Evolutionary conservation across 2,888 invertebrate species (phyloP), one percentile per base, ranked within the genome.

Genomic region (Abscondita cerata): DNA sequence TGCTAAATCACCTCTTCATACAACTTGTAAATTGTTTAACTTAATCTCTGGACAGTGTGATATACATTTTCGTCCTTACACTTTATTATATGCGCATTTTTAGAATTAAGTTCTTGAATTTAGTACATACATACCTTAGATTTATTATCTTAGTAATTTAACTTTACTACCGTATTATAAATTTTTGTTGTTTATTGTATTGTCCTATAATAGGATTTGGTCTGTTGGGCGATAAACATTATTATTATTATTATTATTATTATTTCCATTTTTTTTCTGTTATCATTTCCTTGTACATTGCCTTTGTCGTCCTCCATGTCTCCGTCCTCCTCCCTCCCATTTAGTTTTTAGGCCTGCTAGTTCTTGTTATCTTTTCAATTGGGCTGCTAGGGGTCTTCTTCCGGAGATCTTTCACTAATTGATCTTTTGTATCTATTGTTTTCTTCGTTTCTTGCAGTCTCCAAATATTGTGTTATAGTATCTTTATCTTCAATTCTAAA

Each of bases 161-260:
- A n/a, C n/a, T n/a, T n/a, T n/a, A n/a, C n/a, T n/a, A n/a, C n/a
- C n/a, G n/a, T n/a, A n/a, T n/a, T n/a, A n/a, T n/a, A n/a, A n/a
- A n/a, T 51, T 47, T 15, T 9, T n/a, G 19, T 47, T 46, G n/a
- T 57, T 59, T 57, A 47, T 51, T 50, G 52, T 47, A 54, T 13
- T 53, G 5, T 53, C 41, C 2, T 40, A 12, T 12, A n/a, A n/a
- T n/a, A n/a, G n/a, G n/a, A 40, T 15, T 40, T 40, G 5, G 15
- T 40, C 40, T 12, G 13, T n/a, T n/a, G n/a, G n/a, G n/a, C n/a
- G n/a, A n/a, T n/a, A n/a, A n/a, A n/a, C n/a, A n/a, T n/a, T n/a
- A n/a, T n/a, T n/a, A n/a, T n/a, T n/a, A n/a, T n/a, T n/a, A n/a
- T n/a, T n/a, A n/a, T n/a, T n/a, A n/a, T 15, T 13, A 40, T 3